A percentile compares a stretch with the other conserved stretches of the same genome.
phyloP scores from a whole-genome alignment of 30 jellyfish, hydroid and myxozoan species.

The Clytia hemisphaerica region DNA sequence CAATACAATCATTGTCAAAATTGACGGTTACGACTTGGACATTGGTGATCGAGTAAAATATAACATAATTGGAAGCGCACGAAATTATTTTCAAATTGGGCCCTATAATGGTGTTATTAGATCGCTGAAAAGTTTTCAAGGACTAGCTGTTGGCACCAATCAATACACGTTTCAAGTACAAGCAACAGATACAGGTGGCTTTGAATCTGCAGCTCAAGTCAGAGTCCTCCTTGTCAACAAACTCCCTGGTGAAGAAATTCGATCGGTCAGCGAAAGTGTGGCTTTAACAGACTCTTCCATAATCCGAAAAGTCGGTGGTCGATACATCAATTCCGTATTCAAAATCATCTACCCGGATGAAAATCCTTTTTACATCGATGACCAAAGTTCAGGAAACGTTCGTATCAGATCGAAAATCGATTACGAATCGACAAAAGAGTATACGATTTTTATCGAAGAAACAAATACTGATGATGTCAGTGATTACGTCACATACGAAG shows the following conservation, averaged over 20 bases:
- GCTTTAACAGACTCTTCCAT: conserved; percentile 33
- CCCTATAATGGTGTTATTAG: conserved; percentile 50
- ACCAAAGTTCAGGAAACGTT: conserved; percentile 44
- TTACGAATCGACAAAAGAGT: conserved; percentile 49
- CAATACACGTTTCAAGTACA: conserved; percentile 42
- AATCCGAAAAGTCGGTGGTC: conserved; percentile 50
- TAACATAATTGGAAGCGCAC: conserved; percentile 52
- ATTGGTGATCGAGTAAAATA: conserved; percentile 69
- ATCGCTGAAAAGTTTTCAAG: conserved; percentile 36
- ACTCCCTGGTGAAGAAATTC: conserved; percentile 60
- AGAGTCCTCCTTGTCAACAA: conserved; percentile 69
- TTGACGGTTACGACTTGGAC: conserved; percentile 71
- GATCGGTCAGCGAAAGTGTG: conserved; percentile 55
- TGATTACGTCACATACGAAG: conserved; percentile 52
- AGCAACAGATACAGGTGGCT: conserved; percentile 76
- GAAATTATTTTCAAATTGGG: conserved; percentile 53
- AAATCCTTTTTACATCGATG: conserved; percentile 65
- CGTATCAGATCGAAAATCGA: conserved; percentile 38
- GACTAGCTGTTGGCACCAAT: conserved; percentile 43
- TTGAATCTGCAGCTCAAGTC: conserved; percentile 28
- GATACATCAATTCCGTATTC: conserved; percentile 56
- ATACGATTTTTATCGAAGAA: conserved; percentile 66
- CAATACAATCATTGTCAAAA: conserved; percentile 45
- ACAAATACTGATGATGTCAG: conserved; percentile 26
- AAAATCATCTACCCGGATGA: conserved; percentile 66